These are phyloP conservation scores for Gnathonemus longibarbis DNA, from an alignment of 2,113 vertebrate genomes.

Conservation along the genomic window DNA sequence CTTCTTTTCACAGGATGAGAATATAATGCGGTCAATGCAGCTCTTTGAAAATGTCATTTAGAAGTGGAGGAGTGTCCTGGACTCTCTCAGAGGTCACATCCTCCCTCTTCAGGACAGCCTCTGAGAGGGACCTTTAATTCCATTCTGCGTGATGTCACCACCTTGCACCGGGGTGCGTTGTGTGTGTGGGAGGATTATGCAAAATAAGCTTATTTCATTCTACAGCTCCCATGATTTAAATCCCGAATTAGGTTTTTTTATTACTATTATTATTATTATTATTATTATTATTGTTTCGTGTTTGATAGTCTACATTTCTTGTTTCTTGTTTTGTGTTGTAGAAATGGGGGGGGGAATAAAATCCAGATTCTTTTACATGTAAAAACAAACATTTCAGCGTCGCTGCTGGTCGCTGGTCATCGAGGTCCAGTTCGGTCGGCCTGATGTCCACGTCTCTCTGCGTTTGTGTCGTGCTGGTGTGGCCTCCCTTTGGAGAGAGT, in stretches of 20 bases:
- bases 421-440: not conserved
- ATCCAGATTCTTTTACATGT: not conserved
- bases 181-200: conserved; percentile 54
- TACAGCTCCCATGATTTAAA: conserved; percentile 32
- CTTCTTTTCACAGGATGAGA: conserved; percentile 79
- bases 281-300: not conserved
- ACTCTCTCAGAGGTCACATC: conserved; percentile 45
- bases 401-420: not conserved
- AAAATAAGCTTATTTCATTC: conserved; percentile 57
- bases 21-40: conserved; percentile 98
- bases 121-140: conserved; percentile 57
- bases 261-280: not conserved
- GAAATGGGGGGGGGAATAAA: not conserved
- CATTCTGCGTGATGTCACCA: conserved; percentile 55
- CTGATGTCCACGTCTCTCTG: not conserved
- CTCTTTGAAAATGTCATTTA: conserved; percentile 98
- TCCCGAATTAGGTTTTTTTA: not conserved
- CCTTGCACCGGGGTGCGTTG: conserved; percentile 54
- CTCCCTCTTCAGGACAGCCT: conserved; percentile 45
- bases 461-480: not conserved
- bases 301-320: not conserved
- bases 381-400: not conserved
- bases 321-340: not conserved
- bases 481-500: not conserved
- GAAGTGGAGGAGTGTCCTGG: conserved; percentile 37